phyloP scores from a whole-genome alignment of 2,888 invertebrate genomes.

The Cryptocephalus primarius region DNA sequence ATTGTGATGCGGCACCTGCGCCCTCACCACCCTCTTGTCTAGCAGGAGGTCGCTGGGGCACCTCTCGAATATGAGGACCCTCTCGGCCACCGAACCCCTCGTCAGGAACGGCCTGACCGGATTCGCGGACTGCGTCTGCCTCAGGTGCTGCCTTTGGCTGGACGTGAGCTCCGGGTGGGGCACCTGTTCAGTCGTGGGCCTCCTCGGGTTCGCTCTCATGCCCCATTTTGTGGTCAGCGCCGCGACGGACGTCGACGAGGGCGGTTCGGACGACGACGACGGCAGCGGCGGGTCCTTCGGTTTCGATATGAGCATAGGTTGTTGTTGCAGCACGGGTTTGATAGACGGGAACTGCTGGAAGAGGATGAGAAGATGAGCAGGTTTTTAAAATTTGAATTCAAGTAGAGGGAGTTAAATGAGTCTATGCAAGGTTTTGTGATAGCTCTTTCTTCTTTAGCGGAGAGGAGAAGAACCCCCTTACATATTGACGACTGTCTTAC shows the following conservation, averaged over 20 bases:
- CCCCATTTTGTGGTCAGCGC: slow-evolving; percentile 31
- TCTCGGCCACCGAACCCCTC: slow-evolving; percentile 81
- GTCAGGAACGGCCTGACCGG: slow-evolving; percentile 79
- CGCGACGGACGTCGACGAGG: slow-evolving; percentile 1
- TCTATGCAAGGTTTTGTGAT: no score
- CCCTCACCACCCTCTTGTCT: slow-evolving; percentile 50
- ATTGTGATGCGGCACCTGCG: slow-evolving; percentile 37
- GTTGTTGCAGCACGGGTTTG: not conserved
- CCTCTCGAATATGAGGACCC: slow-evolving; percentile 83
- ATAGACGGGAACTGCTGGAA: no score
- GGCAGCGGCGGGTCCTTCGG: not conserved
- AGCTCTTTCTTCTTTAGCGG: no score
- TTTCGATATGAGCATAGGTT: not conserved
- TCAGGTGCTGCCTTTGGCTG: slow-evolving; percentile 47
- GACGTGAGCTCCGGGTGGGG: slow-evolving; percentile 57
- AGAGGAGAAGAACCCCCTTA: no score
- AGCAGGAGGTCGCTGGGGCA: slow-evolving; percentile 73
- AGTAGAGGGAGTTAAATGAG: no score
- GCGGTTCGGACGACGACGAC: not conserved
- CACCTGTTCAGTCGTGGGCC: slow-evolving; percentile 39
- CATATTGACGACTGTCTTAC: no score
- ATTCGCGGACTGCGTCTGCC: slow-evolving; percentile 38
- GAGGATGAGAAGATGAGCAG: no score
- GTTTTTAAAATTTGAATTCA: no score
- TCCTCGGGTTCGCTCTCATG: slow-evolving; percentile 31